These are phyloP conservation scores for Macropus fuliginosus DNA, from an alignment of 2,797 vertebrate species.

Conservation along the genomic window DNA sequence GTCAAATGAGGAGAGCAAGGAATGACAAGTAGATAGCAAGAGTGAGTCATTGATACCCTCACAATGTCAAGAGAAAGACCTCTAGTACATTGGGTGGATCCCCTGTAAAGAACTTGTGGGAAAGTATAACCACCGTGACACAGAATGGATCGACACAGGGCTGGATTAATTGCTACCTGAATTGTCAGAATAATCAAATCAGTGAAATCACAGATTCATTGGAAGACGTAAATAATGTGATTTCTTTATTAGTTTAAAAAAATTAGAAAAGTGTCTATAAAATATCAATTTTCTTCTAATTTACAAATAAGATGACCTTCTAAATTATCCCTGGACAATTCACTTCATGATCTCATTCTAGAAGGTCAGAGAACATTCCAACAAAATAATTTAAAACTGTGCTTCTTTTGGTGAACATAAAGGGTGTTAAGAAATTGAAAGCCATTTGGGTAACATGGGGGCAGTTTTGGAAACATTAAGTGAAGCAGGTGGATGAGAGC, in stretches of 20 bases:
- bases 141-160: neutral
- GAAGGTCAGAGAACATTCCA: neutral
- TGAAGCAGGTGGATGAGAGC: neutral
- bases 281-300: neutral
- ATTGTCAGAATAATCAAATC: neutral
- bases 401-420: neutral
- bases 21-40: neutral
- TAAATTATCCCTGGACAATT: neutral
- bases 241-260: neutral
- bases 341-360: neutral
- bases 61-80: neutral
- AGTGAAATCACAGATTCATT: neutral
- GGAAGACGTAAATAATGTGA: neutral
- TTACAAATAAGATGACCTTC: neutral
- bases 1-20: neutral
- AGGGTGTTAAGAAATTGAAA: neutral
- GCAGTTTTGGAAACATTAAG: conserved; percentile 13
- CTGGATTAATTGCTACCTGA: neutral
- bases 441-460: neutral
- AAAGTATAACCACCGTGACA: neutral
- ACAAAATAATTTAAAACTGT: neutral
- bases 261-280: neutral
- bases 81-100: neutral
- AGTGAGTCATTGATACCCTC: neutral
- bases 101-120: neutral